Base-by-base conservation (phyloP, 2,113 vertebrate species). In the Loxodonta africana region DNA sequence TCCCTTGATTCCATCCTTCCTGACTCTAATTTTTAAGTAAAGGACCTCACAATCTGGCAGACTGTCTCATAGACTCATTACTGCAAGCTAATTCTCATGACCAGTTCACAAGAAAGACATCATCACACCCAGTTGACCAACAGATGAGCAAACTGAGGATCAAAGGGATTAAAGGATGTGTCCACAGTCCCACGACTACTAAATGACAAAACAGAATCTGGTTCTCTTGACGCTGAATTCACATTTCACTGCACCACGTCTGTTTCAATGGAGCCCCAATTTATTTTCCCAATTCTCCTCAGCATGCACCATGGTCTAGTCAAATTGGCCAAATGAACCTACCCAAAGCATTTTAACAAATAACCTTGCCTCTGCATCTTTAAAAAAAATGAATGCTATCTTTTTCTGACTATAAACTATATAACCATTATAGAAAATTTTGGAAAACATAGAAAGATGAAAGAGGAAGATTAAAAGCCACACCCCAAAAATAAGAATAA, bases 331-430 rank as follows among this genome's bases (percentile, higher is more conserved):
- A 60, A 60, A 1, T 12, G 18, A 41, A 46, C 37, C 28, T 62
- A 51, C 44, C 14, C 33, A 74, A 84, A 48, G 48, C 25, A 65
- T 48, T n/a, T 71, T 48, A 53, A 78, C 41, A 77, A 71, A 46
- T 25, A 83, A 69, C 83, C 48, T 63, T 71, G 71, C 17, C 78
- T 77, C 73, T 73, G 44, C 25, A 83, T 67, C 57, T 81, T 28
- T 30, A 51, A 83, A 96, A 73, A n/a, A 37, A n/a, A 37, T 17
- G 84, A 74, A 53, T 8, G 18, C 4, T 11, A 30, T 17, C 1
- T 65, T 92, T 87, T 90, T 83, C 92, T 83, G 25, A 77, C 67
- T 94, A 48, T 60, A 51, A 89, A 91, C 74, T 77, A 71, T 28
- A 69, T 44, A 44, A 14, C 80, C 20, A 86, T 41, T 83, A 57